Base-by-base conservation (phyloP, 2,113 vertebrate genomes). In the Tonatia bakeri region DNA sequence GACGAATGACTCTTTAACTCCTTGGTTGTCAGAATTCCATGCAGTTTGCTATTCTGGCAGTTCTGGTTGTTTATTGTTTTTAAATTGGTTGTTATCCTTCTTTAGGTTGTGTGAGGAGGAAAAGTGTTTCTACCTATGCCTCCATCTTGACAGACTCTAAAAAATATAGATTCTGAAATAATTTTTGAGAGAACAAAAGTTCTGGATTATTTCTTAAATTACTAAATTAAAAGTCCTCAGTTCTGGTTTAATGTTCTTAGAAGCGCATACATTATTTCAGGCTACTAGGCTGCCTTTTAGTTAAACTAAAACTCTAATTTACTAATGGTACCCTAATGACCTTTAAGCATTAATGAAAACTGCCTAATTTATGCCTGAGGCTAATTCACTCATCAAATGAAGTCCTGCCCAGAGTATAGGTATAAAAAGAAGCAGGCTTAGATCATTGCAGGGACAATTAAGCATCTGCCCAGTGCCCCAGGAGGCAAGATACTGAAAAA, bases 271-370 rank as follows among this genome's bases (percentile, higher is more conserved):
- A 45, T 86, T 87, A 40, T 90, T 93, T 86, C 19, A 81, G 69
- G 40, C 22, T 73, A 79, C 11, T 28, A 67, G 47, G 2, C 17
- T 45, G 38, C 20, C 45, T 88, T 83, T 96, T 75, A 94, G 52
- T 67, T 87, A 94, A 94, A 95, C 75, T 80, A 72, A 95, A 95
- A 84, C 24, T 76, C 47, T n/a, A 14, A 90, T 94, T 92, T 95
- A 70, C 56, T 94, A 93, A 89, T 86, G 69, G 40, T 79, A 76
- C n/a, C 12, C 54, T 85, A 36, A 36, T 93, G 90, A 88, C 72
- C 59, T 92, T 73, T 76, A 90, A 43, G 40, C 56, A 77, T 85
- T 67, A 80, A 92, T 92, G 52, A 94, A 95, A 94, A 43, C 36
- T 70, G 70, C 38, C 77, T 90, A 73, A 80, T 93, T 95, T 90